Conservation (phyloP, 2,113 vertebrate species). For the Anoura caudifer region DNA sequence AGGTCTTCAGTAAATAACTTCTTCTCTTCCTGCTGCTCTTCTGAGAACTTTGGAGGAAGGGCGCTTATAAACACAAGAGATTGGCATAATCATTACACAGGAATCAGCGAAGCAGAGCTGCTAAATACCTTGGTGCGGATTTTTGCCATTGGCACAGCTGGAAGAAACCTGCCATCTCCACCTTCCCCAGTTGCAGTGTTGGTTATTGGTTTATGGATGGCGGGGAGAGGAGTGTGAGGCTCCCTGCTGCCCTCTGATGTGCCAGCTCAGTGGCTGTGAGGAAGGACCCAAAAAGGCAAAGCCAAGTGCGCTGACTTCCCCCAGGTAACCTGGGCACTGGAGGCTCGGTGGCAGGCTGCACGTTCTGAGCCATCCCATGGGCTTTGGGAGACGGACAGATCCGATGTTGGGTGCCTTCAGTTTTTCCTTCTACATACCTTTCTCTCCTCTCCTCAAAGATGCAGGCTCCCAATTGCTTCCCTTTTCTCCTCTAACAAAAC, state of each 20-base stretch:
- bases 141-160: fast-evolving
- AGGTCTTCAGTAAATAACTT: background rate
- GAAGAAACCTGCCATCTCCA: background rate
- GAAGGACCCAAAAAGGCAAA: background rate
- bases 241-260: too few relatives aligned
- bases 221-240: background rate
- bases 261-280: background rate
- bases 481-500: background rate
- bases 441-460: background rate
- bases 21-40: background rate
- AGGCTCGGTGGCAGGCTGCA: fast-evolving
- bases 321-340: too few relatives aligned
- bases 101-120: background rate
- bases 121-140: background rate
- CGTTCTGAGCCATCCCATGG: fast-evolving
- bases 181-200: background rate
- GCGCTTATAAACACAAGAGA: background rate
- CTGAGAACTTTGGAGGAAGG: background rate
- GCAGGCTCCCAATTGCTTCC: background rate
- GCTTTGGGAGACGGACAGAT: fast-evolving
- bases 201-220: background rate
- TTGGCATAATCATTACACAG: background rate
- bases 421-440: background rate
- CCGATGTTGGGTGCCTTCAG: fast-evolving
- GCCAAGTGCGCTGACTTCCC: background rate